Conservation (phyloP, 92 coral and sea anemone genomes). For the Bergia puertoricense region DNA sequence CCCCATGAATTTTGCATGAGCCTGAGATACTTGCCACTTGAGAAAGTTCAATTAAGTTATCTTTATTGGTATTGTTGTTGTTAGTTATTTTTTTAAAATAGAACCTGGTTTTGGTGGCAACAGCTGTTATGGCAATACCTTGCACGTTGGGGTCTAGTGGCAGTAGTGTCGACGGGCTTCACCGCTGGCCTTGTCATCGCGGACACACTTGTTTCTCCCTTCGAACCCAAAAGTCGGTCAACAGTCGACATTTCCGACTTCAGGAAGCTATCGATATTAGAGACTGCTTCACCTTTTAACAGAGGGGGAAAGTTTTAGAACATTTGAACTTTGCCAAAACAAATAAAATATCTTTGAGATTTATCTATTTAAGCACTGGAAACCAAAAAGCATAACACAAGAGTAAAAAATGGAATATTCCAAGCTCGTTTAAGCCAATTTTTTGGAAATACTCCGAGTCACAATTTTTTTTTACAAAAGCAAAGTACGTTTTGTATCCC, state of each 20-base stretch:
- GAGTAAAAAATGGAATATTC: too few relatives aligned
- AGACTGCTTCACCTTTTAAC: conserved; percentile 20
- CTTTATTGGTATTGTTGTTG: too few relatives aligned
- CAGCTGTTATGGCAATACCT: neutral
- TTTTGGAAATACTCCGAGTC: too few relatives aligned
- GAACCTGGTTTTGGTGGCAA: neutral
- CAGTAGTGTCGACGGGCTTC: neutral
- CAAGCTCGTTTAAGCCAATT: too few relatives aligned
- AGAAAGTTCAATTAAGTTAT: too few relatives aligned
- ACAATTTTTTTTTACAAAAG: too few relatives aligned
- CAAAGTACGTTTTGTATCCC: too few relatives aligned
- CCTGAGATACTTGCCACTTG: too few relatives aligned
- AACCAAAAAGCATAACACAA: neutral
- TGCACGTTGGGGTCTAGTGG: neutral
- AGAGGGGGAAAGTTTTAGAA: neutral
- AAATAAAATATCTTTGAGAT: too few relatives aligned
- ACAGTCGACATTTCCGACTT: conserved; percentile 22
- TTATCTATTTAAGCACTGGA: neutral
- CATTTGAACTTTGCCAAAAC: neutral
- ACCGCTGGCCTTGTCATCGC: conserved; percentile 32
- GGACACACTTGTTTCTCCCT: conserved; percentile 1
- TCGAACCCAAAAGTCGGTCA: conserved; percentile 27
- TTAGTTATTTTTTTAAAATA: too few relatives aligned
- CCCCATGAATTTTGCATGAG: too few relatives aligned
- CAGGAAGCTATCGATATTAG: conserved; percentile 26